A percentile compares a stretch with the other conserved stretches of the same genome.
Evolutionary conservation across 2,888 invertebrate species (phyloP).

Genomic region (Clostera curtula): DNA sequence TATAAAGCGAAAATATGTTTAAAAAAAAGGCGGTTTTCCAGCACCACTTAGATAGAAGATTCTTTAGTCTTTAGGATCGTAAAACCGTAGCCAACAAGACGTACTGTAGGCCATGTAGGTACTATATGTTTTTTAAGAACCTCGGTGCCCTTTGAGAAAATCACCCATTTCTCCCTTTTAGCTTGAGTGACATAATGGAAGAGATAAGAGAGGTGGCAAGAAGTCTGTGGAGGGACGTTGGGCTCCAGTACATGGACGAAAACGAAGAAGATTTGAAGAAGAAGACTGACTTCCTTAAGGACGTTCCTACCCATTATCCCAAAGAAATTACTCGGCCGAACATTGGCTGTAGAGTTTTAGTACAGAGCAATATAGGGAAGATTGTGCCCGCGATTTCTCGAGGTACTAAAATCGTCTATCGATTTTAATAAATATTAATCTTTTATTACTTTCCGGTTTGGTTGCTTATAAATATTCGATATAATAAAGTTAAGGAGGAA

Average conservation of each 20-base stretch:
- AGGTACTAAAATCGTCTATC: too few species aligned
- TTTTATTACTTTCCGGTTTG: too few species aligned
- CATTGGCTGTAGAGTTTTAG: conserved; percentile 88
- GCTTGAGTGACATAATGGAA: conserved; percentile 86
- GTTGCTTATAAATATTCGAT: too few species aligned
- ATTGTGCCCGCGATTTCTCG: conserved; percentile 80
- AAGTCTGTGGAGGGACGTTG: conserved; percentile 81
- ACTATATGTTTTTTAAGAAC: too few species aligned
- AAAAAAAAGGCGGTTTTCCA: too few species aligned
- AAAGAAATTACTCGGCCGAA: conserved; percentile 82
- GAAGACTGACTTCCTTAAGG: conserved; percentile 83
- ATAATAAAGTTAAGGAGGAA: too few species aligned
- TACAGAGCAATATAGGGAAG: conserved; percentile 83
- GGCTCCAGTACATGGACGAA: conserved; percentile 86
- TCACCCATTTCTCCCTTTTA: conserved; percentile 28
- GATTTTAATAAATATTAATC: too few species aligned
- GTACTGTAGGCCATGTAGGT: too few species aligned
- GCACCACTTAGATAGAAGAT: too few species aligned
- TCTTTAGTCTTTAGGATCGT: too few species aligned
- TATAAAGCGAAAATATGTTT: too few species aligned
- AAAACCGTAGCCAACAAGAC: too few species aligned
- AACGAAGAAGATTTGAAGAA: conserved; percentile 92
- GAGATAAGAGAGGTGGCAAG: conserved; percentile 80
- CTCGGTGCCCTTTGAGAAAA: background rate
- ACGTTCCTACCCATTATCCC: conserved; percentile 84